Base-by-base conservation (phyloP, 1,140 invertebrate genomes). In the Camponotus vicinus region DNA sequence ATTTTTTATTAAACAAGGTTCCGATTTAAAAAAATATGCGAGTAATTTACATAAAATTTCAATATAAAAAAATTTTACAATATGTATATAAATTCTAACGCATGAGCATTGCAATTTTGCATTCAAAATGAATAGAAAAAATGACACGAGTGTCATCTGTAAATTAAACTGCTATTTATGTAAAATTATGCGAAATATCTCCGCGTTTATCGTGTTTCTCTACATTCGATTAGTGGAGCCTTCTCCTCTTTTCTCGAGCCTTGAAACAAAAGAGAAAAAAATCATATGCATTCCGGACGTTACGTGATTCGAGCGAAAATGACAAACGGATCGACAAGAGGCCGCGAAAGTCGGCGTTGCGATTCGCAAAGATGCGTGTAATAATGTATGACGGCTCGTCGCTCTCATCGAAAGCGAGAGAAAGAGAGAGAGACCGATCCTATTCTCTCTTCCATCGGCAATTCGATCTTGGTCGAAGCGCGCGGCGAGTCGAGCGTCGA, bases 341-440 rank as follows among this genome's bases (percentile, higher is more conserved):
- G 45, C 34, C 21, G 27, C 27, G 27, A 27, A 27, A 27, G 59
- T 57, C 52, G 13, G 13, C 52, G 64, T 3, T 73, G 66, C 45
- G 71, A 86, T 69, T 85, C 59, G 86, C 73, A 79, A 90, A 89
- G 88, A 89, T 86, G 90, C 85, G 84, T 85, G 91, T 90, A 90
- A 92, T 88, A 90, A 89, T 85, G 78, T 70, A 71, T 78, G 86
- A 71, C 82, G 49, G 67, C 71, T 75, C 78, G n/a, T 80, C 64
- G 71, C 89, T 89, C 88, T 89, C 77, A 83, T 67, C 91, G 88
- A 91, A 91, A 91, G 71, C 69, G 40, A 86, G 34, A 4, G 9
- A 13, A 11, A 15, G 6, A 34, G 55, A 52, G 49, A 42, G 75
- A 88, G 79, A 59, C 15, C 69, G 71, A 66, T 45, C 71, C 80